Evolutionary conservation across 2,888 invertebrate species (phyloP).

Genomic region (Mermis nigrescens): DNA sequence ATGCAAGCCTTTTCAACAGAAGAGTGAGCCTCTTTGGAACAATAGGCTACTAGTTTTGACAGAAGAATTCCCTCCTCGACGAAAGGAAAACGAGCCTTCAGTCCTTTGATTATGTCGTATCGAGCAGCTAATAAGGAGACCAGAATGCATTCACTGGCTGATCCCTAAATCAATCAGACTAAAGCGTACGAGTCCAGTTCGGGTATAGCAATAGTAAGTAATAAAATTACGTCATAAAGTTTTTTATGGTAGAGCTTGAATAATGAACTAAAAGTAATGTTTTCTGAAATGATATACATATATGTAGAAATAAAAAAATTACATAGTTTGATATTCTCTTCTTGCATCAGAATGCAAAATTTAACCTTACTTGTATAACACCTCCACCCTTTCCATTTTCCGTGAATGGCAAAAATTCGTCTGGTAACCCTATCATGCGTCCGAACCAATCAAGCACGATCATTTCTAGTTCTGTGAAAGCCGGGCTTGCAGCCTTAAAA

Average conservation of each 20-base stretch:
- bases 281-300: no score
- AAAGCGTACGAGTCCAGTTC: no score
- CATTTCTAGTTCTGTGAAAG: conserved; percentile 87
- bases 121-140: conserved; percentile 81
- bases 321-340: no score
- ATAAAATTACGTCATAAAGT: conserved; percentile 14
- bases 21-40: conserved; percentile 93
- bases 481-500: conserved; percentile 74
- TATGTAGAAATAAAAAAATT: no score
- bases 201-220: no score
- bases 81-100: conserved; percentile 48
- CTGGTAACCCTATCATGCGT: conserved; percentile 75
- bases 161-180: no score
- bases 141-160: conserved; percentile 82
- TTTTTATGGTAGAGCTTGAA: background rate
- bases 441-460: conserved; percentile 83
- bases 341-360: no score
- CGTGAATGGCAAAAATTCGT: conserved; percentile 66
- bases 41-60: conserved; percentile 79
- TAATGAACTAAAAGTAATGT: no score
- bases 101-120: conserved; percentile 57
- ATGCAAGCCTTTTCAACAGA: conserved; percentile 87
- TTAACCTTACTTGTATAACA: conserved; percentile 57
- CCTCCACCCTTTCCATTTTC: conserved; percentile 61
- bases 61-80: conserved; percentile 74